Base-by-base conservation (phyloP, 2,113 vertebrate genomes). In the Glaucidium brasilianum region DNA sequence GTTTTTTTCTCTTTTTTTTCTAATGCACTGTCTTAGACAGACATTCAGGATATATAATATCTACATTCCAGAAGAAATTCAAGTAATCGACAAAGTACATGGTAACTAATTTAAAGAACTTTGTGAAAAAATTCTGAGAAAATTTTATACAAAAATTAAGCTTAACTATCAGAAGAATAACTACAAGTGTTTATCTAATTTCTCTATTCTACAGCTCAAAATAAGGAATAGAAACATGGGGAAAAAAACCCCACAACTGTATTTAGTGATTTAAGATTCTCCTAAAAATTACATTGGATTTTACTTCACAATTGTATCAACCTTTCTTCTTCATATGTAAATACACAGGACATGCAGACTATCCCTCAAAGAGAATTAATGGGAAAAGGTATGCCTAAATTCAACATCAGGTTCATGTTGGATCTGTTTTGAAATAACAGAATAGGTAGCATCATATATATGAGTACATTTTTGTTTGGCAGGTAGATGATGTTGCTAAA, bases 61-160 rank as follows among this genome's bases (percentile, higher is more conserved):
- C 25, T 10, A 80, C 5, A 63, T 82, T 95, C 15, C 63, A 92
- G 29, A 87, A 90, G 17, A 91, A 96, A 90, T 43, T 45, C 23
- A 69, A 66, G 30, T 72, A 94, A 37, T 5, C 11, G 23, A 59
- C 14, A 91, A 85, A 94, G 63, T 18, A 80, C 18, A 72, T 1
- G 7, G 26, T 39, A 94, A 66, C 6, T 45, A 80, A 68, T 84
- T n/a, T 71, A 59, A 88, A 95, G 30, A 59, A 92, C 43, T 68
- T 63, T 10, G 67, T 52, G 15, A 73, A 87, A 39, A 69, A 35
- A 55, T 29, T 21, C 43, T 66, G 7, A 73, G 12, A 64, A 4
- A 84, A 41, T 34, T 52, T 76, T 41, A 83, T 3, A 43, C 1
- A 79, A 79, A 93, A 93, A 21, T 21, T 59, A 90, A 88, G 47